These are phyloP conservation scores for Amphimallon solstitiale DNA, from an alignment of 2,888 invertebrate genomes.

Conservation along the genomic window DNA sequence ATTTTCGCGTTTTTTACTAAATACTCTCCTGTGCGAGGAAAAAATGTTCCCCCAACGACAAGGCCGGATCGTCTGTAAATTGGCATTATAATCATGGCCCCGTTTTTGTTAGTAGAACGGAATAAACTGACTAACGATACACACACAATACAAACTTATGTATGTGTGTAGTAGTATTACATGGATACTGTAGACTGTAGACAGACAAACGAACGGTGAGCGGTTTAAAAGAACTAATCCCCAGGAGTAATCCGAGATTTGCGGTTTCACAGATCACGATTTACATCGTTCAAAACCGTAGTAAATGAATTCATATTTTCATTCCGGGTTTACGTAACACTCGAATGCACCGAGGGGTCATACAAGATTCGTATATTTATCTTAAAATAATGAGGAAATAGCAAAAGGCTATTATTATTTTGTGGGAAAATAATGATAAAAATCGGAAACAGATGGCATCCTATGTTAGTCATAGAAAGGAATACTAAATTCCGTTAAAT, in stretches of 20 bases:
- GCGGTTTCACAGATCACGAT: constrained; percentile 37
- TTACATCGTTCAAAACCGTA: constrained; percentile 22
- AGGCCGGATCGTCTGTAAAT: constrained; percentile 30
- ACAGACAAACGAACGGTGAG: constrained; percentile 16
- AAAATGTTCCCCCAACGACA: constrained; percentile 21
- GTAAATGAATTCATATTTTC: constrained; percentile 37
- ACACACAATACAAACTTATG: background rate
- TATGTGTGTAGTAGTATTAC: constrained; percentile 16
- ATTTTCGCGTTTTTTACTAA: constrained; percentile 8
- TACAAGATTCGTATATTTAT: constrained; percentile 18
- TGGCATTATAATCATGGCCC: constrained; percentile 33
- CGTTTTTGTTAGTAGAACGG: constrained; percentile 16
- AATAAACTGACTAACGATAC: constrained; percentile 33
- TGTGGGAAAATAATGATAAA: too few species aligned
- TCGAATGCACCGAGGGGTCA: constrained; percentile 10
- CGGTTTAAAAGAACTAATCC: constrained; percentile 38
- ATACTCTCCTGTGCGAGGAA: constrained; percentile 19
- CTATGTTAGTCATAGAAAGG: too few species aligned
- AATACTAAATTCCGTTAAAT: too few species aligned
- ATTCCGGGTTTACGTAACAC: constrained; percentile 31
- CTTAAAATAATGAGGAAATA: constrained; percentile 12
- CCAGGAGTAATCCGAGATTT: constrained; percentile 38
- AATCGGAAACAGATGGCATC: too few species aligned
- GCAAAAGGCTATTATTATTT: too few species aligned
- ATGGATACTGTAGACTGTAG: constrained; percentile 4